Base-by-base conservation (phyloP, 2,888 invertebrate species). In the Mechanitis mazaeus region DNA sequence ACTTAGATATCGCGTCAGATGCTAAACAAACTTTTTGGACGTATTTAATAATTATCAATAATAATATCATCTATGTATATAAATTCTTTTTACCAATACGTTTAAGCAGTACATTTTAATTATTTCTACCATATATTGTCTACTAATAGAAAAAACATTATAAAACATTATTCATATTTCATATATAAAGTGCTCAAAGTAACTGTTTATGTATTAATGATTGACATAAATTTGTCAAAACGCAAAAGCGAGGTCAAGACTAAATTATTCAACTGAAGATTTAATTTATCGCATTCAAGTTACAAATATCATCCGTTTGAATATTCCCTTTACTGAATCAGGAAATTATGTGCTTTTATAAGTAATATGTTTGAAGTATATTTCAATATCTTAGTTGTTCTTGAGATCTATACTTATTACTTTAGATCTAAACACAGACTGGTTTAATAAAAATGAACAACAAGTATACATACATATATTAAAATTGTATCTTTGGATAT, bases 201-300 rank as follows among this genome's bases (percentile, higher is more conserved):
- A 1, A 42, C 9, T 42, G 11, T 42, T 42, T 9, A 42, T 42
- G 6, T 42, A 42, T 42, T 42, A 42, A 42, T 3, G 7, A 42
- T 42, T 9, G 42, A 50, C 50, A 31, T 50, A 31, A 50, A 50
- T 50, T 50, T 50, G 50, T 50, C 31, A n/a, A 50, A 50, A 50
- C 9, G 31, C 50, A 50, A 50, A 50, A 50, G 50, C 50, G 31
- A 50, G 31, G 31, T 50, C 50, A 50, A 50, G 6, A 31, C 3
- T 50, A 50, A 9, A 50, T 50, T 2, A 50, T 50, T 50, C 50
- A 31, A 50, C 31, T 31, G 50, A 31, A 31, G 11, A 50, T 31
- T 9, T 42, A 42, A 42, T 42, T 42, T 42, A 42, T 42, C 42
- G 42, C 42, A 42, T 42, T 42, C 9, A 9, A 42, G 42, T 42